Percentiles rank a stretch among this genome's conserved stretches.
These are phyloP conservation scores for Onchidella celtica DNA, from an alignment of 2,888 invertebrate genomes.

Conservation along the genomic window DNA sequence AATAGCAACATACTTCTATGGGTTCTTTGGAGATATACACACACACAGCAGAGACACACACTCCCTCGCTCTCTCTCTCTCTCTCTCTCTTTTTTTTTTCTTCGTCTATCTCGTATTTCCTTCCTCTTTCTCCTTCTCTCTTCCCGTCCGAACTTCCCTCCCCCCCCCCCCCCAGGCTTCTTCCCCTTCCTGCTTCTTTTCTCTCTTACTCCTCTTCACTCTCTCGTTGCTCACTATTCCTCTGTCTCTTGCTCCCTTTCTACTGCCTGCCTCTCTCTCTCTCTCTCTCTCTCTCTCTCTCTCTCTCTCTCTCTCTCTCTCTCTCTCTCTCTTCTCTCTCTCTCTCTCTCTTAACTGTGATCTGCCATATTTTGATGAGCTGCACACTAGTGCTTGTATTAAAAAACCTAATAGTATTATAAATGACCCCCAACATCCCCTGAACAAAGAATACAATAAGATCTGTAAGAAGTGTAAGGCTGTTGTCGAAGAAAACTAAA, in stretches of 20 bases:
- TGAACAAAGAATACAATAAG: too few relatives aligned
- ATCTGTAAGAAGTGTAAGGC: too few relatives aligned
- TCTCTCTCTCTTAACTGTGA: too few relatives aligned
- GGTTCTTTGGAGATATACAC: background rate
- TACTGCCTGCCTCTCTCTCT: conserved; percentile 11
- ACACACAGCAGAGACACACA: background rate
- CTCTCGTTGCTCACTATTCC: background rate
- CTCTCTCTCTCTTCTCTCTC: background rate
- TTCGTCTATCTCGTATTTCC: background rate
- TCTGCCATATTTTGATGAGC: too few relatives aligned
- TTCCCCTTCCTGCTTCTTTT: background rate
- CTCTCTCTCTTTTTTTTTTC: background rate
- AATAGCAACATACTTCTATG: background rate
- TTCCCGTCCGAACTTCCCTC: background rate
- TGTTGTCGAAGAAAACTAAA: too few relatives aligned
- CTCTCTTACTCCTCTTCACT: background rate
- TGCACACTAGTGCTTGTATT: too few relatives aligned
- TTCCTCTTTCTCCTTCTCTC: background rate
- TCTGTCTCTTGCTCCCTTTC: conserved; percentile 4
- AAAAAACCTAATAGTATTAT: too few relatives aligned
- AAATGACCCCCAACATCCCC: too few relatives aligned
- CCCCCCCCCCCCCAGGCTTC: too few relatives aligned
- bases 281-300: conserved; percentile 19
- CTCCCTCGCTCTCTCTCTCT: background rate
- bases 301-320: conserved; percentile 26